Conservation (phyloP, 2,113 vertebrate species). For the Tupaia tana region DNA sequence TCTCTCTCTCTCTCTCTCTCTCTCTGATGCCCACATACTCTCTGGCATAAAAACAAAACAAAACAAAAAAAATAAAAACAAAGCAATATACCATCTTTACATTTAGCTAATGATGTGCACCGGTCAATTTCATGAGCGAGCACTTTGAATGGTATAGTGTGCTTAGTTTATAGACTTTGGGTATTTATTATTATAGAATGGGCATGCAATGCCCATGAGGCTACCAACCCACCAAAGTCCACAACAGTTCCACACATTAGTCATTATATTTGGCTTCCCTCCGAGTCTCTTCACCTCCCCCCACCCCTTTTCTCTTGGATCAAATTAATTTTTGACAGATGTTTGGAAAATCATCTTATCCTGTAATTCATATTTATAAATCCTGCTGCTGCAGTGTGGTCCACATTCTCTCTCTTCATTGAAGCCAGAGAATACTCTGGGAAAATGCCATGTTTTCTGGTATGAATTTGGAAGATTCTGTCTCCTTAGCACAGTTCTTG, state of each 20-base stretch:
- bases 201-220: not conserved
- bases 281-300: not conserved
- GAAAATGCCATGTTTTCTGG: constrained; percentile 75
- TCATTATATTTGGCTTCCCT: constrained; percentile 61
- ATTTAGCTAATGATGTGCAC: not conserved
- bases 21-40: too few relatives aligned
- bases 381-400: constrained; percentile 77
- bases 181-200: constrained; percentile 44
- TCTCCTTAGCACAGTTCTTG: constrained; percentile 63
- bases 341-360: constrained; percentile 78
- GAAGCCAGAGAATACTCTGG: constrained; percentile 75
- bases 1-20: too few relatives aligned
- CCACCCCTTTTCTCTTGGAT: constrained; percentile 53
- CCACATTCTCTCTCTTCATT: constrained; percentile 67
- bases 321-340: constrained; percentile 77
- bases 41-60: too few relatives aligned
- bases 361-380: constrained; percentile 82
- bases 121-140: not conserved
- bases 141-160: not conserved
- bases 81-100: not conserved
- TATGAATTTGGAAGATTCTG: constrained; percentile 71
- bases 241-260: constrained; percentile 24
- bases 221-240: not conserved
- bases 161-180: not conserved
- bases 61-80: too few relatives aligned